Evolutionary conservation across 2,888 invertebrate genomes (phyloP).

Genomic region (Clanis bilineata): DNA sequence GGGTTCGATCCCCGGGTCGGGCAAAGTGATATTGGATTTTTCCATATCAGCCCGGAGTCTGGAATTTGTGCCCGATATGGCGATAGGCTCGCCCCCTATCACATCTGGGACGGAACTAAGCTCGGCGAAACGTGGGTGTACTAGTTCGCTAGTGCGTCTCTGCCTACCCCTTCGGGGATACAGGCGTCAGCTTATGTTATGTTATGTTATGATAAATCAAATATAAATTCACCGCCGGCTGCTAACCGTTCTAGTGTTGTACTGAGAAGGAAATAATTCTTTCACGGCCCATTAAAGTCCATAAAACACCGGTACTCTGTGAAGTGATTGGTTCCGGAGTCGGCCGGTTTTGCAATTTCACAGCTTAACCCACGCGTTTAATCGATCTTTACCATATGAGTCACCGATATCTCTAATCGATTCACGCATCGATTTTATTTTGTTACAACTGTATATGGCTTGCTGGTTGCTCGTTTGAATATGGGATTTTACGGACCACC

Average conservation of each 20-base stretch:
- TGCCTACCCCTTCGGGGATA: no score
- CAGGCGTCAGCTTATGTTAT: no score
- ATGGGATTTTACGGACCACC: slow-evolving; percentile 45
- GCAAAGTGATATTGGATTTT: no score
- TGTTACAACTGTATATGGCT: slow-evolving; percentile 45
- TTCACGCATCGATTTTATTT: slow-evolving; percentile 46
- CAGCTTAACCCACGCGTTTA: slow-evolving; percentile 52
- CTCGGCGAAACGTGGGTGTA: no score
- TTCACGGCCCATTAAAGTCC: slow-evolving; percentile 44
- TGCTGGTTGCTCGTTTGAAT: slow-evolving; percentile 45
- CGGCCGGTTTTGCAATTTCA: slow-evolving; percentile 58
- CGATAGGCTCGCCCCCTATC: no score
- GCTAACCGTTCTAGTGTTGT: slow-evolving; percentile 13
- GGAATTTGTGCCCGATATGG: no score
- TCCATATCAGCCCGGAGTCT: no score
- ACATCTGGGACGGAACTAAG: no score
- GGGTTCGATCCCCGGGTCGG: no score
- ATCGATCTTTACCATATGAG: slow-evolving; percentile 49
- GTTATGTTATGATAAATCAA: no score
- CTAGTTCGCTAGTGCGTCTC: no score
- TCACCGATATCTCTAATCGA: slow-evolving; percentile 56
- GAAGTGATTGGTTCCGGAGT: slow-evolving; percentile 62
- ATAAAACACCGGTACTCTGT: slow-evolving; percentile 44
- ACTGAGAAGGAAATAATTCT: slow-evolving; percentile 30
- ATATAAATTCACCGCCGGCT: slow-evolving; percentile 6